phyloP scores from a whole-genome alignment of 2,113 vertebrate genomes.

The Caranx melampygus region DNA sequence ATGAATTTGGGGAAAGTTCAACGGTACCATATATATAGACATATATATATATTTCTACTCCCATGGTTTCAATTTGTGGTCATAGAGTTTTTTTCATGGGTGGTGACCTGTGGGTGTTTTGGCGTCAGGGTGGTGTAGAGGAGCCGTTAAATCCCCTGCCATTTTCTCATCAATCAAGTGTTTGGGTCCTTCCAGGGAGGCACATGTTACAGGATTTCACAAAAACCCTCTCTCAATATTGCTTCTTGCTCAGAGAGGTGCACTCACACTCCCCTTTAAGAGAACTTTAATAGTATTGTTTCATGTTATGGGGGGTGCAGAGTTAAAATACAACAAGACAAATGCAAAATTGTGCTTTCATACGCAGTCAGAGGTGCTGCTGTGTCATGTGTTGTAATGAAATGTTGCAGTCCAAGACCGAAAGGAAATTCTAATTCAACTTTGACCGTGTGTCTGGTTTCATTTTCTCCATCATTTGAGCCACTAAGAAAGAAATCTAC shows the following conservation, averaged over 20 bases:
- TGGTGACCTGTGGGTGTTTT: slow-evolving; percentile 29
- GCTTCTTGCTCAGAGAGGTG: not conserved
- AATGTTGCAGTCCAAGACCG: not conserved
- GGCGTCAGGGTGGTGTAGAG: slow-evolving; percentile 31
- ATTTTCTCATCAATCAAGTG: slow-evolving; percentile 71
- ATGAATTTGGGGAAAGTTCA: slow-evolving; percentile 67
- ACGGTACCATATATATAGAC: slow-evolving; percentile 40
- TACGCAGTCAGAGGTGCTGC: not conserved
- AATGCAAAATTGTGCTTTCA: not conserved
- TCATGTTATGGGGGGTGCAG: not conserved
- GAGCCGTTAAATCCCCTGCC: slow-evolving; percentile 59
- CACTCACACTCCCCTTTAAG: not conserved
- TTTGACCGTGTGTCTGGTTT: too few relatives aligned
- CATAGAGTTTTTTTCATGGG: slow-evolving; percentile 35
- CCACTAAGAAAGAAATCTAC: too few relatives aligned
- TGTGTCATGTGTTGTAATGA: not conserved
- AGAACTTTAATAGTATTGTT: slow-evolving; percentile 5
- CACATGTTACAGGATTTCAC: slow-evolving; percentile 55
- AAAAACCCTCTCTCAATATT: slow-evolving; percentile 48
- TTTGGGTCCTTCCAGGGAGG: slow-evolving; percentile 57
- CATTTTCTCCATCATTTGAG: too few relatives aligned
- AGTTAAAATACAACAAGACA: not conserved
- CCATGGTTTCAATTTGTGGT: slow-evolving; percentile 62
- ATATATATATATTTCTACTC: not conserved
- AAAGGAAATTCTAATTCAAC: not conserved